Conservation (phyloP, 53 echinoderm and acorn worm genomes). For the Stichopus horrens region DNA sequence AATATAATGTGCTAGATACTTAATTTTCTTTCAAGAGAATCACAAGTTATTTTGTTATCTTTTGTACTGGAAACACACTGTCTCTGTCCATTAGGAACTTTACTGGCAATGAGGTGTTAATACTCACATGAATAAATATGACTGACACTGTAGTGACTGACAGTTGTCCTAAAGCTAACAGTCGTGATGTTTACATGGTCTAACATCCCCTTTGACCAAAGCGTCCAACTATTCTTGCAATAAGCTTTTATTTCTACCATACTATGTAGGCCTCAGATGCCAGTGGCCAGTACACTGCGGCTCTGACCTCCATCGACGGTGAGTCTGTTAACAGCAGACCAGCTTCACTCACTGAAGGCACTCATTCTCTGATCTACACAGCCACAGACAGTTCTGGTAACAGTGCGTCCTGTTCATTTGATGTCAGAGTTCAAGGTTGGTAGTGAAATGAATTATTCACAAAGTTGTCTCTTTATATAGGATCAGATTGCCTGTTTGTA, state of each 20-base stretch:
- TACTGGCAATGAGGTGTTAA: no score
- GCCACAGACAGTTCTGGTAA: constrained; percentile 73
- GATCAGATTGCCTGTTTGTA: background rate
- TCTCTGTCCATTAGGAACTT: background rate
- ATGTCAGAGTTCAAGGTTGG: constrained; percentile 60
- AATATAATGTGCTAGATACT: no score
- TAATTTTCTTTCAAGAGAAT: no score
- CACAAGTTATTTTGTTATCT: no score
- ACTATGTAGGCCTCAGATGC: constrained; percentile 58
- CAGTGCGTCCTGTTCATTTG: constrained; percentile 58
- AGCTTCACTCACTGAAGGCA: constrained; percentile 53
- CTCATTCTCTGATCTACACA: constrained; percentile 51
- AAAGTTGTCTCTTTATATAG: background rate
- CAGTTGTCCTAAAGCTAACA: no score
- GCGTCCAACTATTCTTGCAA: no score
- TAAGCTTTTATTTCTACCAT: background rate
- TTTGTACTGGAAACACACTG: background rate
- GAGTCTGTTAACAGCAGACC: constrained; percentile 41
- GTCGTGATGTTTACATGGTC: no score
- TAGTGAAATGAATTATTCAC: background rate
- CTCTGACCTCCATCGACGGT: constrained; percentile 46
- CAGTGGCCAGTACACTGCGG: constrained; percentile 49
- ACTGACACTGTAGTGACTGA: no score
- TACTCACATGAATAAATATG: no score
- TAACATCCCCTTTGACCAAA: no score